Base-by-base conservation (phyloP, 2,888 invertebrate genomes). In the Rhimphoctona megacephalus region DNA sequence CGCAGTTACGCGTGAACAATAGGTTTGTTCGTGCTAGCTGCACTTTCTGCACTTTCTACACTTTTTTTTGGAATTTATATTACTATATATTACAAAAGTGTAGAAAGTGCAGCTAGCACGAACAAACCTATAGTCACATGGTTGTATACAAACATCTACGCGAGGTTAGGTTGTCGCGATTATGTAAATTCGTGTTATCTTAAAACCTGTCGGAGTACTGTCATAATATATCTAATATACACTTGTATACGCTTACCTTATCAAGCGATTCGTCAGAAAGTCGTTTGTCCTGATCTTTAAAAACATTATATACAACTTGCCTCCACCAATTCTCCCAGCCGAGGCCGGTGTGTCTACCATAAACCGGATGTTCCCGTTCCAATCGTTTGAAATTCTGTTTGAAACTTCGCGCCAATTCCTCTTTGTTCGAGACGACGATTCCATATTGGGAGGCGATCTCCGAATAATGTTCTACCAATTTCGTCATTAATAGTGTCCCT, bases 271-370 rank as follows among this genome's bases (percentile, higher is more conserved):
- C 88, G 2, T 90, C 89, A 0, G 92, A 90, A 36, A 91, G 88
- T 5, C 90, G 88, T 0, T 93, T 93, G 36, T 96, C 92, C 61
- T 95, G 95, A 33, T 95, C 95, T 84, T 94, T 94, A 90, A 98
- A 97, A 7, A 97, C 96, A 77, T 95, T 95, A 69, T 94, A 94
- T 3, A 98, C 96, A 2, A 98, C 94, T 88, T 95, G 94, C 70
- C 95, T 95, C 98, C 98, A 99, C 98, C 98, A 99, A 73, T 96
- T 95, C 90, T 96, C 95, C 97, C 98, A 98, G 39, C 96, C 95
- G 39, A 98, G 93, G 2, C 96, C 96, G 0, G 96, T 95, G 72
- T 95, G 94, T 88, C 95, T 95, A 0, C 98, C 98, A 94, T 97
- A 99, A 94, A 98, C 97, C 19, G 98, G 98, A 94, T 98, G 96